A percentile compares a stretch with the other conserved stretches of the same genome.
phyloP scores from a whole-genome alignment of 2,797 vertebrate species.

The Urosaurus nigricauda region DNA sequence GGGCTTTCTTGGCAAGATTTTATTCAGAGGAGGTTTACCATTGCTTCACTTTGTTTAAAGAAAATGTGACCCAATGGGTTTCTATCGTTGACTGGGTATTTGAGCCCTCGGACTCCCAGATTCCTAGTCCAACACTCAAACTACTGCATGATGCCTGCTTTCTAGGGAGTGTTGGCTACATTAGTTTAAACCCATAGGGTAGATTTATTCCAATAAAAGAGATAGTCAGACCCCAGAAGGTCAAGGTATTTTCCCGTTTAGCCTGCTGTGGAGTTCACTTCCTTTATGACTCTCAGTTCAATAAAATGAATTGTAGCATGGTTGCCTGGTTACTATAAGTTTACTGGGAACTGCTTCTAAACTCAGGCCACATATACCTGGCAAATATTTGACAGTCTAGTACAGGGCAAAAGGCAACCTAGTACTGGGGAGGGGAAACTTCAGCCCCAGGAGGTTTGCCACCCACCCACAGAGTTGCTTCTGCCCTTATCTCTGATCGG shows the following conservation, averaged over 20 bases:
- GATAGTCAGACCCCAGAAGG: background rate
- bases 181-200: background rate
- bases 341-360: background rate
- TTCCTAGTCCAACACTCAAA: too few relatives aligned
- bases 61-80: too few relatives aligned
- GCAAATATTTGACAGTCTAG: background rate
- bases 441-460: too few relatives aligned
- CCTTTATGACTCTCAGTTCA: background rate
- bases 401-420: background rate
- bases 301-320: constrained; percentile 1
- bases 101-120: too few relatives aligned
- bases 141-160: too few relatives aligned
- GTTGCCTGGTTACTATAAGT: background rate
- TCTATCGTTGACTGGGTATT: too few relatives aligned
- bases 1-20: too few relatives aligned
- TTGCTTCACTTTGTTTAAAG: too few relatives aligned
- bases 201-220: background rate
- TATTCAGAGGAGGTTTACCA: too few relatives aligned
- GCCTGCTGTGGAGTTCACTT: too few relatives aligned
- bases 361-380: background rate
- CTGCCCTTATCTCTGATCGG: too few relatives aligned
- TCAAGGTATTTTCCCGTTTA: background rate
- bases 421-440: background rate
- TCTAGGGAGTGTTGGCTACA: background rate
- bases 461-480: too few relatives aligned